phyloP scores from a whole-genome alignment of 2,888 invertebrate species.

The Phalera bucephala region DNA sequence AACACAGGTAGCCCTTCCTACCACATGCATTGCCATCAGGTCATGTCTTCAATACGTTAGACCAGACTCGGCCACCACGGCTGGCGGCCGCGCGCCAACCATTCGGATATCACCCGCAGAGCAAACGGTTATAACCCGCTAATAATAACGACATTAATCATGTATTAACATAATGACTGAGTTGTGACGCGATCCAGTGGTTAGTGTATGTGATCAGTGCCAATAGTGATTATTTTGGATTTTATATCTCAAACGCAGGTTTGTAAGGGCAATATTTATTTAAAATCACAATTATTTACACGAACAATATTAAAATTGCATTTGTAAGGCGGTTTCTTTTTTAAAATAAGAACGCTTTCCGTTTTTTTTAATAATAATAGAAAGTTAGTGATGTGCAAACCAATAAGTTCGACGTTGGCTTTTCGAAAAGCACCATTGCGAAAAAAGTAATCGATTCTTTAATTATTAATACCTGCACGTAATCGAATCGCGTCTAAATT shows the following conservation, averaged over 20 bases:
- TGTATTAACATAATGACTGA: conserved; percentile 17
- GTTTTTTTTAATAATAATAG: conserved; percentile 18
- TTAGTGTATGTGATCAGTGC: conserved; percentile 12
- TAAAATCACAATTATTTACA: too few relatives aligned
- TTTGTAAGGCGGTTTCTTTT: too few relatives aligned
- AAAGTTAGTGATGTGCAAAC: conserved; percentile 17
- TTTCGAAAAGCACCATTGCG: conserved; percentile 7
- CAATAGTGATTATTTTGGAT: conserved; percentile 5
- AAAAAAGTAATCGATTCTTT: conserved; percentile 18
- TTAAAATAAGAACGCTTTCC: too few relatives aligned
- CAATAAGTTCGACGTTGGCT: conserved; percentile 13
- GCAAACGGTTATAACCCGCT: conserved; percentile 42
- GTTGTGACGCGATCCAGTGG: conserved; percentile 27
- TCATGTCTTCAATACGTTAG: conserved; percentile 27
- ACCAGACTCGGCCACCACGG: conserved; percentile 22
- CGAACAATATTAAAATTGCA: too few relatives aligned
- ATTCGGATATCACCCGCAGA: conserved; percentile 48
- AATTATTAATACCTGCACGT: conserved; percentile 23
- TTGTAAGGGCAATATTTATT: too few relatives aligned
- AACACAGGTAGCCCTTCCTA: conserved; percentile 17
- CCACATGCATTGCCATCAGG: conserved; percentile 20
- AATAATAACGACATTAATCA: conserved; percentile 52
- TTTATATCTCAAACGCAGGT: too few relatives aligned
- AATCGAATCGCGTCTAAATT: conserved; percentile 17
- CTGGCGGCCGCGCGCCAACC: conserved; percentile 33